Percentiles rank a stretch among this genome's conserved stretches.
Evolutionary conservation across 2,797 vertebrate genomes (phyloP).

Genomic region (Rhabdophis nuchalis): DNA sequence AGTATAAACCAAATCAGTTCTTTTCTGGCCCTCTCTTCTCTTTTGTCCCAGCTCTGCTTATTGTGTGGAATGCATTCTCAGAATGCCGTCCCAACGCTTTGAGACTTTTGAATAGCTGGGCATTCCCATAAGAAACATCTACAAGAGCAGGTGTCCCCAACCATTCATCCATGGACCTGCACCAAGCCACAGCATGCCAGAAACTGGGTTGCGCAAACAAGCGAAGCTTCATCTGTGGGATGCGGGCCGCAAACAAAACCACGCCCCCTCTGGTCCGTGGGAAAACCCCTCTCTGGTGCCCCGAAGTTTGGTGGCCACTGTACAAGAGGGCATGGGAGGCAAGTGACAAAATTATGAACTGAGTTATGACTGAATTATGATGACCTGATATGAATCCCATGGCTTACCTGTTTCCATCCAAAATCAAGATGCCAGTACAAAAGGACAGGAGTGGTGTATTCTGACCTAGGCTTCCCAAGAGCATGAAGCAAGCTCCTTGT

Average conservation of each 20-base stretch:
- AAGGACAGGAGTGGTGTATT: background rate
- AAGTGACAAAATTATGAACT: background rate
- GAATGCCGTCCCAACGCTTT: background rate
- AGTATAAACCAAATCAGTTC: background rate
- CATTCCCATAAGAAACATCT: background rate
- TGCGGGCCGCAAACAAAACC: background rate
- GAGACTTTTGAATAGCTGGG: background rate
- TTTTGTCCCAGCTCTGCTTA: background rate
- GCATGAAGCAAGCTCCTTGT: too few relatives aligned
- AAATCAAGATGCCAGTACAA: background rate
- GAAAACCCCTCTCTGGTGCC: background rate
- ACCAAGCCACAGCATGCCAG: too few relatives aligned
- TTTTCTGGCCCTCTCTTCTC: background rate
- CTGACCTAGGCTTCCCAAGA: too few relatives aligned
- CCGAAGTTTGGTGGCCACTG: background rate
- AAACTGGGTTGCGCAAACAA: background rate
- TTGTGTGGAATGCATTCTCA: background rate
- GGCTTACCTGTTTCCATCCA: background rate
- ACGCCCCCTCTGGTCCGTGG: fast-evolving
- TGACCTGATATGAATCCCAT: background rate
- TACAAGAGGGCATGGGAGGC: background rate
- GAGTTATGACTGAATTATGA: background rate
- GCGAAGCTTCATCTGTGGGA: background rate
- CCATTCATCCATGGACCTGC: background rate
- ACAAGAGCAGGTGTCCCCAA: background rate